phyloP scores from a whole-genome alignment of 1,140 invertebrate genomes.

The Bombyx mandarina region DNA sequence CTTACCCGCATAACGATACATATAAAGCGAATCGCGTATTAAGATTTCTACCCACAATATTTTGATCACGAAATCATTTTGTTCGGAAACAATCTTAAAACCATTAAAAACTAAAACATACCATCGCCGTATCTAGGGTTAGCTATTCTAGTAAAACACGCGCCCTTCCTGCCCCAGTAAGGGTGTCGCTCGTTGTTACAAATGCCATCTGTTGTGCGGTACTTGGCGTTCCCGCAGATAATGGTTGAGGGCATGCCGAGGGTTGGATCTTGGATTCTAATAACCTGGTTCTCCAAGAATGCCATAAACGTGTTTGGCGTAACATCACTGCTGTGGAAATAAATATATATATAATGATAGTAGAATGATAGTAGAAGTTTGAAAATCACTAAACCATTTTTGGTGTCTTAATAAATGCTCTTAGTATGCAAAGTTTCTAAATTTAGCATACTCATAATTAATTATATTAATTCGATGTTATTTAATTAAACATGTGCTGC shows the following conservation, averaged over 20 bases:
- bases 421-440: no score
- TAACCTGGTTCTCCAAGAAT: conserved; percentile 47
- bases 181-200: conserved; percentile 87
- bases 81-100: no score
- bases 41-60: no score
- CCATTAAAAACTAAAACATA: conserved; percentile 44
- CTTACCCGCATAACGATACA: no score
- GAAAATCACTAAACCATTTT: no score
- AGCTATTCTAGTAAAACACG: conserved; percentile 81
- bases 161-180: conserved; percentile 77
- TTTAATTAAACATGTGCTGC: no score
- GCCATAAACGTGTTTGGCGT: conserved; percentile 58
- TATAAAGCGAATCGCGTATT: no score
- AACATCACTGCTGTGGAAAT: conserved; percentile 25
- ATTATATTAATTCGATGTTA: no score
- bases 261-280: conserved; percentile 32
- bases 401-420: no score
- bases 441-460: no score
- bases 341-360: neutral
- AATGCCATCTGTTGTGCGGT: conserved; percentile 84
- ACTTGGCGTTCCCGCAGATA: conserved; percentile 49
- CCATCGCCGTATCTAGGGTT: conserved; percentile 87
- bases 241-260: conserved; percentile 38
- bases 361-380: no score
- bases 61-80: no score